phyloP scores from a whole-genome alignment of 2,113 vertebrate species.

The Pseudorhombus dupliciocellatus region DNA sequence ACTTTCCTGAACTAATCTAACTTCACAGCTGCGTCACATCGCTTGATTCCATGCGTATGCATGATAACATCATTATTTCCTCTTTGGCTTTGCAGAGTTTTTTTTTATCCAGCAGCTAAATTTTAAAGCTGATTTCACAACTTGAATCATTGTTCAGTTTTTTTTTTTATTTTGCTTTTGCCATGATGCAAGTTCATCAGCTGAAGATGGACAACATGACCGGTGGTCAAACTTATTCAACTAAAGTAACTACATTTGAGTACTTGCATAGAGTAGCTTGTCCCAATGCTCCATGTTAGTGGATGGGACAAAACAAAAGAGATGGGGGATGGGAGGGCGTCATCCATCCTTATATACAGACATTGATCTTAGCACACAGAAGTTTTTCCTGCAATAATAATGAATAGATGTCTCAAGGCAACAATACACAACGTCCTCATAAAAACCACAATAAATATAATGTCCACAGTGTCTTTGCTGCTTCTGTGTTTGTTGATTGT shows the following conservation, averaged over 20 bases:
- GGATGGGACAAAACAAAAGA: too few relatives aligned
- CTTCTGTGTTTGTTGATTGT: background rate
- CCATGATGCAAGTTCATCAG: background rate
- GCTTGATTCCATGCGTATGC: background rate
- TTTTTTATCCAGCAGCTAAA: background rate
- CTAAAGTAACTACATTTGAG: too few relatives aligned
- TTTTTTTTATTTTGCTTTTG: background rate
- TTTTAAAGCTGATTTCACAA: background rate
- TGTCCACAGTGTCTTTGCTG: background rate
- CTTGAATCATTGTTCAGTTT: background rate
- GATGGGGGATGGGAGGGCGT: too few relatives aligned
- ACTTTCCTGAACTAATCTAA: background rate
- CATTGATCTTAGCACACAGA: background rate
- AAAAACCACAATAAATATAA: background rate
- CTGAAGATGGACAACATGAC: too few relatives aligned
- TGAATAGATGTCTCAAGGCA: background rate
- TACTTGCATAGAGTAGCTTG: too few relatives aligned
- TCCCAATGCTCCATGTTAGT: too few relatives aligned
- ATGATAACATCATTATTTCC: background rate
- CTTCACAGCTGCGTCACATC: accelerated
- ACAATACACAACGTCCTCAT: constrained; percentile 16
- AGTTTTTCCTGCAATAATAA: background rate
- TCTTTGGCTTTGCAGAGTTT: background rate
- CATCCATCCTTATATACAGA: too few relatives aligned
- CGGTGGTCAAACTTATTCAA: too few relatives aligned